phyloP scores from a whole-genome alignment of 2,888 invertebrate genomes.

The Andricus curvator region DNA sequence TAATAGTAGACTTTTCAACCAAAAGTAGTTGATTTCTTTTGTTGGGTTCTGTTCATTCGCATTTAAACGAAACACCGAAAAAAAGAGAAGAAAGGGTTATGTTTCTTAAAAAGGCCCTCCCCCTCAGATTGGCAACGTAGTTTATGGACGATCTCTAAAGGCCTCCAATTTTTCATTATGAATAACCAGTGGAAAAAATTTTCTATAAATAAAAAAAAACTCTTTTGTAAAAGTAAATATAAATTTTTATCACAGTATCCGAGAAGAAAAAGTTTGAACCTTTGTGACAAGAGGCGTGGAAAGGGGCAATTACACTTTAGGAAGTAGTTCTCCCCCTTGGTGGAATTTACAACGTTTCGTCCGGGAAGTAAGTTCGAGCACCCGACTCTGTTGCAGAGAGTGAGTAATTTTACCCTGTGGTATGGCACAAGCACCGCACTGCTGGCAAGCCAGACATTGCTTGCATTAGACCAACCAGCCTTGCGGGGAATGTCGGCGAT shows the following conservation, averaged over 20 bases:
- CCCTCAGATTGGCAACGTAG: no score
- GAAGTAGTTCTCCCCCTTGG: background rate
- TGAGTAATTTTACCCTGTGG: constrained; percentile 41
- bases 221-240: background rate
- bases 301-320: constrained; percentile 14
- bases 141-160: no score
- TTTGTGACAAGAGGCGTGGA: constrained; percentile 20
- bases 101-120: no score
- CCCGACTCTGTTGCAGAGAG: background rate
- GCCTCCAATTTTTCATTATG: no score
- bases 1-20: no score
- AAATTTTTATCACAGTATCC: background rate
- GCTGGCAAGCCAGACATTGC: constrained; percentile 41
- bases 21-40: no score
- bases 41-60: no score
- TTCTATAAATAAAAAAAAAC: background rate
- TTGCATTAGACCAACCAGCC: constrained; percentile 46
- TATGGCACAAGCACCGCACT: constrained; percentile 36
- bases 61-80: no score
- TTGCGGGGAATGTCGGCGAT: constrained; percentile 47
- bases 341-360: constrained; percentile 8
- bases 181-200: no score
- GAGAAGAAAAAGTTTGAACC: background rate
- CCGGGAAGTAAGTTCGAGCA: constrained; percentile 31
- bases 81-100: no score